Conservation (phyloP, 2,888 invertebrate species). For the Allygus modestus region DNA sequence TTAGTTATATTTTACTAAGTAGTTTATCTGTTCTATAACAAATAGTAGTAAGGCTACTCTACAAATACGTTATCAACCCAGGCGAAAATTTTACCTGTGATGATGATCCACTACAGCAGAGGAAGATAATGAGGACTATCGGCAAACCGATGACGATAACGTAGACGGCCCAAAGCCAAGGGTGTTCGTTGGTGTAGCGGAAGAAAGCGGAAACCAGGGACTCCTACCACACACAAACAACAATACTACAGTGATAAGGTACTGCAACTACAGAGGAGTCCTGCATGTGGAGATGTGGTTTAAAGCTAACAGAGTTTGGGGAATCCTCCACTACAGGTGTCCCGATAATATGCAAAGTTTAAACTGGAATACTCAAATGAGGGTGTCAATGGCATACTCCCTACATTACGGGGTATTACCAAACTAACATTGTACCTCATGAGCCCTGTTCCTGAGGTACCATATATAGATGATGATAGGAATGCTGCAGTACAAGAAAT, state of each 20-base stretch:
- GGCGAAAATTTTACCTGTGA: no score
- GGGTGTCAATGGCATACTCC: no score
- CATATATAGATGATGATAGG: slow-evolving; percentile 84
- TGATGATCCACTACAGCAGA: slow-evolving; percentile 79
- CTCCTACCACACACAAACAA: slow-evolving; percentile 80
- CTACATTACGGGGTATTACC: no score
- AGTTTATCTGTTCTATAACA: no score
- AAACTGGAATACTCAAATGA: no score
- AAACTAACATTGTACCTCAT: slow-evolving; percentile 32
- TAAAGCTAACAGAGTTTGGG: no score
- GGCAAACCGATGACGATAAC: slow-evolving; percentile 88
- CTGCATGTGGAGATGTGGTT: no score
- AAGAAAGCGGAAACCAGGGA: slow-evolving; percentile 86
- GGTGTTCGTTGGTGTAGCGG: slow-evolving; percentile 88
- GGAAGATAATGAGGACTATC: slow-evolving; percentile 88
- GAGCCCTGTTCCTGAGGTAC: slow-evolving; percentile 77
- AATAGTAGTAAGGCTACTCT: no score
- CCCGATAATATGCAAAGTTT: no score
- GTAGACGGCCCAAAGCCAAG: slow-evolving; percentile 94
- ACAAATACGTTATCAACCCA: no score
- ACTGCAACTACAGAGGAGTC: slow-evolving; percentile 13
- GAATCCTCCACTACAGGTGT: no score
- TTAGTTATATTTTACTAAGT: no score
- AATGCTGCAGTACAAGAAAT: slow-evolving; percentile 86
- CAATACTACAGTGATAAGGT: slow-evolving; percentile 11